phyloP scores from a whole-genome alignment of 2,797 vertebrate species.

The Channallabes apus region DNA sequence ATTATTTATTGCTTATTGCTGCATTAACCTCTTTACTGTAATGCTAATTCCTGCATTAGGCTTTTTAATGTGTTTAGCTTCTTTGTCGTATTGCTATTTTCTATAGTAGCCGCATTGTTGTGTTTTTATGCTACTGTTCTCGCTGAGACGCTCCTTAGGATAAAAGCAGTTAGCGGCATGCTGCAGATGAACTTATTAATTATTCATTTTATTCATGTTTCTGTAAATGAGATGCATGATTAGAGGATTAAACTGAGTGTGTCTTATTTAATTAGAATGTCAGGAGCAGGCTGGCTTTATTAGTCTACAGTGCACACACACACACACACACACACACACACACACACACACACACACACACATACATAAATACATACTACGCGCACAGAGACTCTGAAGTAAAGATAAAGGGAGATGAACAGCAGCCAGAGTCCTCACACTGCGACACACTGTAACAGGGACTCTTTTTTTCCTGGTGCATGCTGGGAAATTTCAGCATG shows the following conservation, averaged over 20 bases:
- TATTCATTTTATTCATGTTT: constrained; percentile 28
- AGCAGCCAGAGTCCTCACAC: not conserved
- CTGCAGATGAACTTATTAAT: constrained; percentile 10
- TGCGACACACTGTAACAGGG: not conserved
- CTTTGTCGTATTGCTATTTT: not conserved
- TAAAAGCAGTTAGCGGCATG: not conserved
- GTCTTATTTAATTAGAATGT: constrained; percentile 48
- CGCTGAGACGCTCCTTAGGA: not conserved
- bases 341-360: no score
- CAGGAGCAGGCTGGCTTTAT: constrained; percentile 9
- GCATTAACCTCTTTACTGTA: not conserved
- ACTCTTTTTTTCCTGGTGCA: not conserved
- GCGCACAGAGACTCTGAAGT: not conserved
- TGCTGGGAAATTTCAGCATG: not conserved
- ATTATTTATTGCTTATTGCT: not conserved
- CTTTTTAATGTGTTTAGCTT: not conserved
- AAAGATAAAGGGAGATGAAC: not conserved
- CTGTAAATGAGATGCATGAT: constrained; percentile 45
- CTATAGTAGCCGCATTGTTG: not conserved
- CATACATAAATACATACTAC: not conserved
- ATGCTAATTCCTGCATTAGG: not conserved
- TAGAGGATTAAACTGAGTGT: constrained; percentile 39
- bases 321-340: constrained; percentile 3
- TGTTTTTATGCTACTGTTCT: not conserved
- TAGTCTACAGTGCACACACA: not conserved